Conservation (phyloP, 2,797 vertebrate genomes). For the Kryptolebias ocellatus region DNA sequence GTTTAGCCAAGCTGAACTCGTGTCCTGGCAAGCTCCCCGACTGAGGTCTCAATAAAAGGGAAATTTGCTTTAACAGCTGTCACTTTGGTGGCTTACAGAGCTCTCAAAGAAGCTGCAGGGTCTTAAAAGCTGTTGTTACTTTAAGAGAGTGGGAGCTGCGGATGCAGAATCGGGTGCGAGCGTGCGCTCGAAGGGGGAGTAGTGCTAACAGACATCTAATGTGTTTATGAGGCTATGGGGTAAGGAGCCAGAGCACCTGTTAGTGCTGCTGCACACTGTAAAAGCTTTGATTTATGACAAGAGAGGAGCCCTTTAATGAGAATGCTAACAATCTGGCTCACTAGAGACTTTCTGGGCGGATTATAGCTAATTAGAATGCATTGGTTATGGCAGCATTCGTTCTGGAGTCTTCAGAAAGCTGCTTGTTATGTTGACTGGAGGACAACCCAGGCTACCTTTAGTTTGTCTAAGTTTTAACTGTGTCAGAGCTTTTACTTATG, state of each 20-base stretch:
- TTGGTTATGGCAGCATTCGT: constrained; percentile 78
- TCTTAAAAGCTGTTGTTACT: constrained; percentile 69
- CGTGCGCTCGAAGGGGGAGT: not conserved
- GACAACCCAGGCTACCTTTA: constrained; percentile 56
- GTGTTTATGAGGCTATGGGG: constrained; percentile 72
- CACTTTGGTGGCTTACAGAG: constrained; percentile 70
- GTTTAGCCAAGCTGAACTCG: constrained; percentile 66
- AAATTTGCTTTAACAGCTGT: constrained; percentile 80
- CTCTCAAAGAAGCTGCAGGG: constrained; percentile 70
- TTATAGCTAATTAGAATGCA: constrained; percentile 84
- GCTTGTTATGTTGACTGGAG: constrained; percentile 71
- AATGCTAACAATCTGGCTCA: constrained; percentile 80
- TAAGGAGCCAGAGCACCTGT: constrained; percentile 71
- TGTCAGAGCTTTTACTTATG: constrained; percentile 49
- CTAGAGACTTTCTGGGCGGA: constrained; percentile 77
- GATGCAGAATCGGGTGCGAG: constrained; percentile 33
- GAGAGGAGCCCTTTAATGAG: constrained; percentile 79
- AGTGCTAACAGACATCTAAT: constrained; percentile 67
- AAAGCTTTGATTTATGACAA: constrained; percentile 81
- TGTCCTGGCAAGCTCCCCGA: constrained; percentile 67
- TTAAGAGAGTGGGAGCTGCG: constrained; percentile 60
- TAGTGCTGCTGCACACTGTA: constrained; percentile 68
- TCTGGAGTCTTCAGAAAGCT: constrained; percentile 74
- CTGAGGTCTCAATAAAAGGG: constrained; percentile 73
- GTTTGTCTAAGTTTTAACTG: constrained; percentile 66